These are phyloP conservation scores for Camponotus fellah DNA, from an alignment of 2,888 invertebrate genomes.

Conservation along the genomic window DNA sequence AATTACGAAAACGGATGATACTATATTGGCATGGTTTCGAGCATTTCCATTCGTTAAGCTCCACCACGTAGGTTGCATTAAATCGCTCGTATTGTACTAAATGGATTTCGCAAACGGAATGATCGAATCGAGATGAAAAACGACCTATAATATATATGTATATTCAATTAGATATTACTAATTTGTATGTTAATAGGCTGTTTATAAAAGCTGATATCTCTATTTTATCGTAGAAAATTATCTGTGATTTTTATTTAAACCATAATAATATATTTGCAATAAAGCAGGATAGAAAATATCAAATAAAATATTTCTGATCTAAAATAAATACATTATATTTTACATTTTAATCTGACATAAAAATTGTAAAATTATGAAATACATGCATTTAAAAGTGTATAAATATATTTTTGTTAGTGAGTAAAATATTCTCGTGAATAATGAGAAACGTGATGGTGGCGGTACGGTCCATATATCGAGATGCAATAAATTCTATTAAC, in stretches of 20 bases:
- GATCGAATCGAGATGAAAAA: constrained; percentile 22
- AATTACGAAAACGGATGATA: constrained; percentile 55
- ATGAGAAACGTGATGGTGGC: not conserved
- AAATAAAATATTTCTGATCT: not conserved
- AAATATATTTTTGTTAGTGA: not conserved
- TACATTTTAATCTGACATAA: not conserved
- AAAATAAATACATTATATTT: not conserved
- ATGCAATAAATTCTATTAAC: constrained; percentile 21
- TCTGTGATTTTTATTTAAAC: constrained; percentile 12
- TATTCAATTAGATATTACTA: constrained; percentile 13
- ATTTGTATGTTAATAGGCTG: constrained; percentile 5
- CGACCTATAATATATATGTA: not conserved
- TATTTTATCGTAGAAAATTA: not conserved
- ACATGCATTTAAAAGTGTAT: not conserved
- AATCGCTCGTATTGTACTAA: constrained; percentile 41
- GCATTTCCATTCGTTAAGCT: constrained; percentile 51
- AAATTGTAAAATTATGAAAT: not conserved
- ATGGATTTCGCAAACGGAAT: constrained; percentile 27
- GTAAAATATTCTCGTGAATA: not conserved
- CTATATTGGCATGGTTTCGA: constrained; percentile 43
- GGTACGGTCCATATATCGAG: not conserved
- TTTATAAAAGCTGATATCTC: not conserved
- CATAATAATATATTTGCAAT: not conserved
- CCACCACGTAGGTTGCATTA: constrained; percentile 40
- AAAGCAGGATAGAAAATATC: not conserved